These are phyloP conservation scores for Sycophila sp. DNA, from an alignment of 1,140 invertebrate genomes.

Conservation along the genomic window DNA sequence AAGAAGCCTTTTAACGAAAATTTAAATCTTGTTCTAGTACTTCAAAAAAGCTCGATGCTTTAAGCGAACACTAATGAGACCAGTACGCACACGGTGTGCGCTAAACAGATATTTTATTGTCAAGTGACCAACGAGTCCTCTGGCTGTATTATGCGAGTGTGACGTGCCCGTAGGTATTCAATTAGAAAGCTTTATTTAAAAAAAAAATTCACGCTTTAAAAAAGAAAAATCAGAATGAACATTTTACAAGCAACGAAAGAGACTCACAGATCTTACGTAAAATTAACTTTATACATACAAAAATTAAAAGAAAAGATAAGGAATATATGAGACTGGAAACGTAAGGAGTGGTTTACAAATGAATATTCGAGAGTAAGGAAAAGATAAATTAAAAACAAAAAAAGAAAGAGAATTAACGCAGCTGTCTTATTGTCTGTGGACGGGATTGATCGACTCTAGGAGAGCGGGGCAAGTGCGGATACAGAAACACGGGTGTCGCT, in stretches of 20 bases:
- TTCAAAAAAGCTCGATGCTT: constrained; percentile 33
- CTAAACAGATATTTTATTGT: constrained; percentile 25
- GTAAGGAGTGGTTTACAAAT: constrained; percentile 29
- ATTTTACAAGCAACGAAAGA: too few relatives aligned
- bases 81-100: constrained; percentile 23
- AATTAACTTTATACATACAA: constrained; percentile 9
- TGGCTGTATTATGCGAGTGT: constrained; percentile 10
- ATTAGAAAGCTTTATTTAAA: constrained; percentile 3
- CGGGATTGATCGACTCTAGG: constrained; percentile 66
- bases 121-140: constrained; percentile 26
- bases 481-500: constrained; percentile 30
- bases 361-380: constrained; percentile 24
- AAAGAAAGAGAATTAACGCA: constrained; percentile 64
- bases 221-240: background rate
- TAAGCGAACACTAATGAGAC: constrained; percentile 25
- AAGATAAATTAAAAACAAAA: too few relatives aligned
- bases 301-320: constrained; percentile 5
- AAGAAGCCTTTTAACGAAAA: constrained; percentile 20
- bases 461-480: constrained; percentile 59
- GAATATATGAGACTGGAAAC: constrained; percentile 22
- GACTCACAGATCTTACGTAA: too few relatives aligned
- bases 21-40: constrained; percentile 38
- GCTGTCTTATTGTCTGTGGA: constrained; percentile 67
- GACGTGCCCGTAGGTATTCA: constrained; percentile 20
- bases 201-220: constrained; percentile 5